These are phyloP conservation scores for Caranx ignobilis DNA, from an alignment of 2,113 vertebrate genomes.

Conservation along the genomic window DNA sequence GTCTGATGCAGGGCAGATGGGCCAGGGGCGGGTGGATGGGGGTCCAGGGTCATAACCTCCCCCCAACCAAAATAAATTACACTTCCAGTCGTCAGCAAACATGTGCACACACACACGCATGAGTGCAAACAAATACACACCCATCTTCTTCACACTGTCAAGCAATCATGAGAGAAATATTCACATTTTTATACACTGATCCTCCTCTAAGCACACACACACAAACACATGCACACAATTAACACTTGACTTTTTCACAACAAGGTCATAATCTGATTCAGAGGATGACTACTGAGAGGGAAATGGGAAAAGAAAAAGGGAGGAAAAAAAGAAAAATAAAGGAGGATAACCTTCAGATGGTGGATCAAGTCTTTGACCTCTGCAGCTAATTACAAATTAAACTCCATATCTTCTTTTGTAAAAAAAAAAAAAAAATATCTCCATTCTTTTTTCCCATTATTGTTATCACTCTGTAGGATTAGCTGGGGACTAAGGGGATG, in stretches of 20 bases:
- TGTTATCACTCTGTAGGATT: constrained; percentile 80
- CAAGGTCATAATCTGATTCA: constrained; percentile 73
- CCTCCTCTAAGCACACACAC: constrained; percentile 13
- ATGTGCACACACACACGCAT: constrained; percentile 26
- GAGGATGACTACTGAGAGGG: constrained; percentile 50
- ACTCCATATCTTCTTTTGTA: constrained; percentile 74
- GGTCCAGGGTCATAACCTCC: constrained; percentile 59
- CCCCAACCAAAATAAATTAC: constrained; percentile 71
- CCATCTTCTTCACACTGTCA: constrained; percentile 53
- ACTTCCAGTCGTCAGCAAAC: constrained; percentile 60
- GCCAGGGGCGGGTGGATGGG: constrained; percentile 49
- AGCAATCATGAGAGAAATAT: constrained; percentile 62
- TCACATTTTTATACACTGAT: constrained; percentile 52
- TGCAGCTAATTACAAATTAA: constrained; percentile 80
- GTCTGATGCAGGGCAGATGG: constrained; percentile 74
- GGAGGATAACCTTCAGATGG: constrained; percentile 72
- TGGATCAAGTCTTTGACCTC: constrained; percentile 73
- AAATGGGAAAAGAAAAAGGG: constrained; percentile 3
- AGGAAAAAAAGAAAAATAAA: constrained; percentile 23
- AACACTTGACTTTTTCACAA: constrained; percentile 62
- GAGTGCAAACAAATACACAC: constrained; percentile 10
- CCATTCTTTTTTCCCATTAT: constrained; percentile 74
- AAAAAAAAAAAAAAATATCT: constrained; percentile 47
- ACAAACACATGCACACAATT: constrained; percentile 44
- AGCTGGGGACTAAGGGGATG: constrained; percentile 79